A percentile compares a stretch with the other conserved stretches of the same genome.
phyloP scores from a whole-genome alignment of 2,113 vertebrate genomes.

The Anolis sagrei region DNA sequence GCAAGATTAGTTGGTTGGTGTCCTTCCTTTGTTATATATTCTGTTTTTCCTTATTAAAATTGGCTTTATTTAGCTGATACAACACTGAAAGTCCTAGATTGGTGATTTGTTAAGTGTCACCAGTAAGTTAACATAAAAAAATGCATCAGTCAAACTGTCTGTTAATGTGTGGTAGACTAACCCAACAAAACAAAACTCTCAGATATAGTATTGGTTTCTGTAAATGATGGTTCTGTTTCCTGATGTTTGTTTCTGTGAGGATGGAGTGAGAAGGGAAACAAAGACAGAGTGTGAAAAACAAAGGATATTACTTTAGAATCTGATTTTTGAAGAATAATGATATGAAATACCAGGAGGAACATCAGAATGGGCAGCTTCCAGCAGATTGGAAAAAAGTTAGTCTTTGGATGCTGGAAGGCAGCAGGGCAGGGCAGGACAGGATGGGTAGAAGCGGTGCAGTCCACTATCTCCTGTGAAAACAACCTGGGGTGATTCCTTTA shows the following conservation, averaged over 20 bases:
- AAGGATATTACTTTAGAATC: background rate
- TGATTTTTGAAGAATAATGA: too few relatives aligned
- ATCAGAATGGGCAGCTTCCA: too few relatives aligned
- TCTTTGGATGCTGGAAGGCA: too few relatives aligned
- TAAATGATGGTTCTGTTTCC: background rate
- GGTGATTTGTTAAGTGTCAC: conserved; percentile 11
- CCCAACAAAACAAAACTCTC: background rate
- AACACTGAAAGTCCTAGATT: background rate
- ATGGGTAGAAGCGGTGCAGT: background rate
- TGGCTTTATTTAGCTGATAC: background rate
- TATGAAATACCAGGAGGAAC: too few relatives aligned
- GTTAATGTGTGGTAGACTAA: conserved; percentile 6
- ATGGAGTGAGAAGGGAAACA: too few relatives aligned
- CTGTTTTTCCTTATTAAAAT: background rate
- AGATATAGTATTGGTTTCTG: background rate
- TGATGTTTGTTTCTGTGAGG: background rate
- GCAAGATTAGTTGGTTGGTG: background rate
- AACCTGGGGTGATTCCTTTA: too few relatives aligned
- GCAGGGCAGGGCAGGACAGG: background rate
- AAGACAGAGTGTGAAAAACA: too few relatives aligned
- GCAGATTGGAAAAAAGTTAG: too few relatives aligned
- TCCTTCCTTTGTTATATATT: background rate
- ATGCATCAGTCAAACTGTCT: conserved; percentile 6
- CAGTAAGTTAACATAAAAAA: background rate
- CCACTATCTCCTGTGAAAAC: too few relatives aligned